Evolutionary conservation across 2,113 vertebrate genomes (phyloP), one percentile per base, ranked within the genome.

Genomic region (Tragelaphus scriptus): DNA sequence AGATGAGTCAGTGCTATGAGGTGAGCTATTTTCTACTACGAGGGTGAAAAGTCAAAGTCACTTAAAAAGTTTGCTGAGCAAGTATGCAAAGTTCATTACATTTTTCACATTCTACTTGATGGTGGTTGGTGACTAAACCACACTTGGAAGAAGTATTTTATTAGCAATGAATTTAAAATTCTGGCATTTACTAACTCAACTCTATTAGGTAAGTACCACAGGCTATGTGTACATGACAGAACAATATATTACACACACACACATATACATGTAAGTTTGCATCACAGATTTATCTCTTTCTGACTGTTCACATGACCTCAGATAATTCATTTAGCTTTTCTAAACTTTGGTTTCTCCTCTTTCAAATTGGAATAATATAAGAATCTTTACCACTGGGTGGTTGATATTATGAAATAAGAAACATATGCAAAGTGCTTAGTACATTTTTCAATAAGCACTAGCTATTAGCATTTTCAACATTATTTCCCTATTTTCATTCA

Each of bases 1-100:
- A 96, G 55, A 97, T 95, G 65, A 87, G 81, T 58, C 61, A 90
- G 49, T 59, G 49, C 26, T 85, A 85, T 32, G 65, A 97, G 51
- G 55, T 91, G 96, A 85, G 32, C 3, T 96, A 80, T 82, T 97
- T 93, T 96, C 94, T 71, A 88, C 32, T 56, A 59, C 44, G 21
- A 90, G 26, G 82, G 28, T 88, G 58, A 96, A 59, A 97, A 89
- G 32, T 56, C 44, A 89, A 49, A 91, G 68, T 87, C 3, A 53
- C 49, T 56, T 96, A 28, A 95, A 75, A 93, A 94, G 17, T 55
- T 26, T 82, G 32, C 65, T 88, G 90, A 92, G 13, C 55, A 94
- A 94, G 25, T 87, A 95, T 44, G 5, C 28, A 65, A 93, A 82
- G 8, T 79, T 92, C 53, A 79, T 75, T 55, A 58, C 19, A 81